Conservation (phyloP, 2,113 vertebrate species). For the Peromyscus californicus region DNA sequence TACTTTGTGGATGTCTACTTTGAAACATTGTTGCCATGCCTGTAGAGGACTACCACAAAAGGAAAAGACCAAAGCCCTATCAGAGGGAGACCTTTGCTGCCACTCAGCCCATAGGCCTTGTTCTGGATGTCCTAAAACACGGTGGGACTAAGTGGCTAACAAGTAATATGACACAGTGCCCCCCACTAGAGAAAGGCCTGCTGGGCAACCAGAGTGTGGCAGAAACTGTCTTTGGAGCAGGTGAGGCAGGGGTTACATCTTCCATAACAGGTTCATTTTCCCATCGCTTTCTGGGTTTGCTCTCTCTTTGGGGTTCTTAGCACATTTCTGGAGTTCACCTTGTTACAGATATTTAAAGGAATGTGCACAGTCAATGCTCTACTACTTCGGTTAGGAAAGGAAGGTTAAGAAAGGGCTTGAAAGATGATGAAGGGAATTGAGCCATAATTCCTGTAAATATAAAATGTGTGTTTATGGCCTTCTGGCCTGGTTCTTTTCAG, state of each 20-base stretch:
- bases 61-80: not conserved
- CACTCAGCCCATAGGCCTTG: not conserved
- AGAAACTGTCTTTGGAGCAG: not conserved
- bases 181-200: not conserved
- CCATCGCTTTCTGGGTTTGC: not conserved
- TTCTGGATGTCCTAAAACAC: not conserved
- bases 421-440: slow-evolving; percentile 52
- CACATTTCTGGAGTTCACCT: not conserved
- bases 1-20: not conserved
- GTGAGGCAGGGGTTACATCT: not conserved
- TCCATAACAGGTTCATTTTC: not conserved
- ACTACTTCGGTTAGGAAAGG: slow-evolving; percentile 43
- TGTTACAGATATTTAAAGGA: not conserved
- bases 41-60: slow-evolving; percentile 9
- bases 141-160: slow-evolving; percentile 1
- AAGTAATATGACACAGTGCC: not conserved
- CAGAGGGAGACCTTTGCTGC: not conserved
- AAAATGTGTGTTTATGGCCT: slow-evolving; percentile 61
- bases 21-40: not conserved
- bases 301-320: not conserved
- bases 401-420: slow-evolving; percentile 60
- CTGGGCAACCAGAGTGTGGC: not conserved
- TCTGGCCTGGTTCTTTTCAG: slow-evolving; percentile 68
- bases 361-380: not conserved
- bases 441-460: slow-evolving; percentile 54